Evolutionary conservation across 2,113 vertebrate genomes (phyloP).

Genomic region (Cryptomyrus ogoouensis): DNA sequence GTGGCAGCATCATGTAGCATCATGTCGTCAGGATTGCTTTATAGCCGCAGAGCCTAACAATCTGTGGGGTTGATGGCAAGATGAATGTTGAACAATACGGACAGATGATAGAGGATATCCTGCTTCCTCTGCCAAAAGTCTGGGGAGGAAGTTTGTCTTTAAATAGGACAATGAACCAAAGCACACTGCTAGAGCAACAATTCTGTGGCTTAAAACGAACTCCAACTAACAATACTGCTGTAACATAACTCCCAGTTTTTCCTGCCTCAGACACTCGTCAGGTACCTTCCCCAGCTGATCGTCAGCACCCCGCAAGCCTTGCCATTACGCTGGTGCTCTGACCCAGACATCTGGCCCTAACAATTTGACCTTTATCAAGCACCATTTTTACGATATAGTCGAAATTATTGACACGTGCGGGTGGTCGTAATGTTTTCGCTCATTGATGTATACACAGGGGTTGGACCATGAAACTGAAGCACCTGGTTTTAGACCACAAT

Average conservation of each 20-base stretch:
- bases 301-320: background rate
- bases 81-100: background rate
- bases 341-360: background rate
- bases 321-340: no score
- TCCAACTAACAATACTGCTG: background rate
- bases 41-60: background rate
- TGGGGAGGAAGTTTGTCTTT: background rate
- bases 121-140: background rate
- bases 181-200: background rate
- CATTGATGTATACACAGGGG: background rate
- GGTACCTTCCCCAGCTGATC: background rate
- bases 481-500: background rate
- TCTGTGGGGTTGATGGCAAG: background rate
- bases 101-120: background rate
- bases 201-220: background rate
- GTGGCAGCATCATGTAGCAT: background rate
- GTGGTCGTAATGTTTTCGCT: background rate
- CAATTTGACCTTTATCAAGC: background rate
- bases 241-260: background rate
- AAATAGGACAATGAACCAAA: background rate
- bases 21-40: background rate
- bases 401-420: background rate
- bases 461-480: background rate
- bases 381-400: background rate
- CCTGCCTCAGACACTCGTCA: background rate